phyloP scores from a whole-genome alignment of 2,888 invertebrate species.

The Diarsia brunnea region DNA sequence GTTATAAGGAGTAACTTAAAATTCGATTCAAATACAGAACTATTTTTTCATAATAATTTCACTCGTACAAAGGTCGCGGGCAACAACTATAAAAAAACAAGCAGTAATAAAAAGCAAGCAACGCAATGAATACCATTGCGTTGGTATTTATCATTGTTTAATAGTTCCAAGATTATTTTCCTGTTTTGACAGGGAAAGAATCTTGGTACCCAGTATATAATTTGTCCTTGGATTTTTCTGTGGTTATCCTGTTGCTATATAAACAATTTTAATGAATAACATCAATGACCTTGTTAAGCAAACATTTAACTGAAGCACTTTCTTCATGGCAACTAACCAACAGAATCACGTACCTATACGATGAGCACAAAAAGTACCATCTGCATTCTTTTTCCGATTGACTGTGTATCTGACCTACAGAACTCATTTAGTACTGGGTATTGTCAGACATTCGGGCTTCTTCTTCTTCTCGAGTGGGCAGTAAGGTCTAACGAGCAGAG shows the following conservation, averaged over 20 bases:
- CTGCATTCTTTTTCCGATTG: too few species aligned
- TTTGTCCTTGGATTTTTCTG: background rate
- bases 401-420: background rate
- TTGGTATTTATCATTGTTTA: background rate
- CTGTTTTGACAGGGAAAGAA: background rate
- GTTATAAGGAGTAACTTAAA: too few species aligned
- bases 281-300: background rate
- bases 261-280: background rate
- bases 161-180: background rate
- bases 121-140: too few species aligned
- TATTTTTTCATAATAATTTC: too few species aligned
- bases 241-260: background rate
- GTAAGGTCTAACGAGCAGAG: too few species aligned
- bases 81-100: too few species aligned
- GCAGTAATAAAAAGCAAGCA: too few species aligned
- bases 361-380: too few species aligned
- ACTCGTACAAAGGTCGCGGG: background rate
- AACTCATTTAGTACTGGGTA: background rate
- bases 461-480: too few species aligned
- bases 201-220: background rate
- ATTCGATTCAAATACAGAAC: background rate
- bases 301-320: background rate
- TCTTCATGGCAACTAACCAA: background rate
- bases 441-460: background rate
- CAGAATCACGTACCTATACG: too few species aligned